Conservation (phyloP, 2,888 invertebrate species). For the Microplitis manilae region DNA sequence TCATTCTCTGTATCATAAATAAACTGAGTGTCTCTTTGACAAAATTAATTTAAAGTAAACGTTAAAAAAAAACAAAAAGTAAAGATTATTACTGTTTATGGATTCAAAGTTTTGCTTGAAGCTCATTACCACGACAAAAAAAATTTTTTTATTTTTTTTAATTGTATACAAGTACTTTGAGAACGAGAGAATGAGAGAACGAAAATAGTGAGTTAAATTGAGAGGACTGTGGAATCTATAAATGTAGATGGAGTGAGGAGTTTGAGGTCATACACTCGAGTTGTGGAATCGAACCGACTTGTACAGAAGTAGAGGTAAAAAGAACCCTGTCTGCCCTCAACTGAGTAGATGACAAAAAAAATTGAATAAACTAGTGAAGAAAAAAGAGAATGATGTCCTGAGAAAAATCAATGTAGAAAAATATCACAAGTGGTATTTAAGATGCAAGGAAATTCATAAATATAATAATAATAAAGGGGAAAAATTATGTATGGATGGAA, state of each 20-base stretch:
- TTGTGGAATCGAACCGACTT: background rate
- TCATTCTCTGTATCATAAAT: background rate
- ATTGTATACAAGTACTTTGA: background rate
- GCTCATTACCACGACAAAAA: background rate
- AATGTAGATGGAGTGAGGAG: slow-evolving; percentile 16
- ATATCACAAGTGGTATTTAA: background rate
- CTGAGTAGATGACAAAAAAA: too few relatives aligned
- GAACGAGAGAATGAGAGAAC: background rate
- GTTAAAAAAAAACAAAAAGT: background rate
- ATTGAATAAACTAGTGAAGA: background rate
- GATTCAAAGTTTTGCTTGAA: background rate
- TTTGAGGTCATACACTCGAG: background rate
- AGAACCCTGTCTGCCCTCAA: too few relatives aligned
- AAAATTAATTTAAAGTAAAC: background rate
- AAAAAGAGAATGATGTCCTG: slow-evolving; percentile 17
- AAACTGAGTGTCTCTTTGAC: background rate
- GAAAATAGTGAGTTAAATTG: slow-evolving; percentile 33
- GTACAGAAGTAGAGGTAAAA: too few relatives aligned
- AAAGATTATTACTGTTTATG: background rate
- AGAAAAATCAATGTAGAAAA: background rate
- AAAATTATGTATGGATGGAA: background rate
- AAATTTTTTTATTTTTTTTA: background rate
- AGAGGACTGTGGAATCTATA: slow-evolving; percentile 33
- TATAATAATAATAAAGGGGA: background rate
- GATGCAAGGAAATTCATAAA: background rate